phyloP scores from a whole-genome alignment of 2,113 vertebrate species.

The Macrotis lagotis region DNA sequence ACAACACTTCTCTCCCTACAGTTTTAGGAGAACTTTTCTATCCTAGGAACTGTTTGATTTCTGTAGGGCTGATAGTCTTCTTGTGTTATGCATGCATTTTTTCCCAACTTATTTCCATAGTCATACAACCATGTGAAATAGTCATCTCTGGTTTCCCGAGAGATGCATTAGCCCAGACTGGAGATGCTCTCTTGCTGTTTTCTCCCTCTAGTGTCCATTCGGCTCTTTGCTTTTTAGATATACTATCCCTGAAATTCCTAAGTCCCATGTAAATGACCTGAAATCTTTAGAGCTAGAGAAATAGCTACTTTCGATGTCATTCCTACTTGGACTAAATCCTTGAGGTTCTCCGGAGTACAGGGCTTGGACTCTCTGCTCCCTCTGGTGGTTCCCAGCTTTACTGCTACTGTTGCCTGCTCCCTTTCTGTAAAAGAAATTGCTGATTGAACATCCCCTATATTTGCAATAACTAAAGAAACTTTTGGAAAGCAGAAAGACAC shows the following conservation, averaged over 20 bases:
- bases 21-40: neutral
- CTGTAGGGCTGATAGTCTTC: neutral
- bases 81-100: neutral
- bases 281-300: slow-evolving; percentile 7
- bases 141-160: neutral
- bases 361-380: neutral
- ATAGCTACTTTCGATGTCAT: neutral
- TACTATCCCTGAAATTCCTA: neutral
- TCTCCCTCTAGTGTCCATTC: neutral
- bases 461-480: neutral
- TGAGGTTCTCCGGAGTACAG: neutral
- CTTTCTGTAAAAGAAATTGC: neutral
- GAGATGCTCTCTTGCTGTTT: neutral
- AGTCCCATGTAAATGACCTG: neutral
- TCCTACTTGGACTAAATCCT: neutral
- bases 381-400: slow-evolving; percentile 14
- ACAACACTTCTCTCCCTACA: neutral
- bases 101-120: neutral
- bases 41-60: neutral
- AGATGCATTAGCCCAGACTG: neutral
- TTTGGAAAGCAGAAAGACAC: neutral
- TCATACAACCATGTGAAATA: neutral
- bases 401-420: too few relatives aligned
- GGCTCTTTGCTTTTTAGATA: neutral
- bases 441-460: neutral